Conservation (phyloP, 2,113 vertebrate genomes). For the Salvelinus alpinus region DNA sequence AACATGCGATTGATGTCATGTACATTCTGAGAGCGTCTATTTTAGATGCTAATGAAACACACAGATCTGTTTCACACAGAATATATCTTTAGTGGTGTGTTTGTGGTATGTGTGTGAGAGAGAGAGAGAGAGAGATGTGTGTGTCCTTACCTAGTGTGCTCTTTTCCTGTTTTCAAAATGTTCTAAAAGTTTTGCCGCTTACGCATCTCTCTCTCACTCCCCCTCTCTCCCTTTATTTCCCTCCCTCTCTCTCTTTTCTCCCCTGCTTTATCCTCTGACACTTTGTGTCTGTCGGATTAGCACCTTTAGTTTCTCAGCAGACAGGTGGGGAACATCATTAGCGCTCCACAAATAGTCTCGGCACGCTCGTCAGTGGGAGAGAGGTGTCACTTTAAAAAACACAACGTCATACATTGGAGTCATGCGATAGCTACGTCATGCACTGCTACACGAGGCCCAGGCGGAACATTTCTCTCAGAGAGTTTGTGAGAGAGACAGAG, state of each 20-base stretch:
- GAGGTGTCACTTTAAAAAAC: background rate
- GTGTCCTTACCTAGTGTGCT: background rate
- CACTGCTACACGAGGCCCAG: background rate
- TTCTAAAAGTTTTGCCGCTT: background rate
- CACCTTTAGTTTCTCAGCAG: conserved; percentile 16
- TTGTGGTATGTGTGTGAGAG: background rate
- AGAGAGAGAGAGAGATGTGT: background rate
- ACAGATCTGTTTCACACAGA: background rate
- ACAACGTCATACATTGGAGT: background rate
- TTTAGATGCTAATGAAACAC: background rate
- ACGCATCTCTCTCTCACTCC: too few relatives aligned
- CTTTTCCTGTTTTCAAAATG: background rate
- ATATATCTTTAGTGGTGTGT: background rate
- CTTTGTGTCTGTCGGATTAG: conserved; percentile 16
- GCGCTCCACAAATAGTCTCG: conserved; percentile 9
- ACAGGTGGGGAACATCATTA: conserved; percentile 18
- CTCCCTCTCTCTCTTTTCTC: background rate
- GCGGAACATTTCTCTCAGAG: background rate
- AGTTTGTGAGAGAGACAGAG: background rate
- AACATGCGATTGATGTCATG: background rate
- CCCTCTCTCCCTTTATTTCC: background rate
- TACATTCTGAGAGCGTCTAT: background rate
- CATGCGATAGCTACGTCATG: background rate
- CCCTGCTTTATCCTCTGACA: background rate
- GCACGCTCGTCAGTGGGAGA: background rate